Conservation (phyloP, 2,888 invertebrate genomes). For the Margaritifera margaritifera region DNA sequence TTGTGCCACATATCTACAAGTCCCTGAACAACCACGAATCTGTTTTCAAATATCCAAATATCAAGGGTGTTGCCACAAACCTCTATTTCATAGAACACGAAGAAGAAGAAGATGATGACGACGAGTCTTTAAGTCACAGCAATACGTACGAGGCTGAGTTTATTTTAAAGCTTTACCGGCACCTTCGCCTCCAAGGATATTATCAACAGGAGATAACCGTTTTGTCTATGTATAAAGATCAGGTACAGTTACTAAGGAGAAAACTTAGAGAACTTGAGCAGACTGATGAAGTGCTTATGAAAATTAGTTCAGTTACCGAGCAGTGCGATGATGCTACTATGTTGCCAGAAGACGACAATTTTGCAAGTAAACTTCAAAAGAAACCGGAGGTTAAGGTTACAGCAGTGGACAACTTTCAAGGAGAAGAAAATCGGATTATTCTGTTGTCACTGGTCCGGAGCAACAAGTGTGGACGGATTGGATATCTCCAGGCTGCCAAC, state of each 20-base stretch:
- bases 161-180: constrained; percentile 43
- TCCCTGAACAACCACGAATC: constrained; percentile 76
- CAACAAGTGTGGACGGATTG: constrained; percentile 56
- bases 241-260: constrained; percentile 43
- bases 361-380: no score
- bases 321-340: no score
- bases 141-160: constrained; percentile 17
- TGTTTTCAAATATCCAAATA: constrained; percentile 74
- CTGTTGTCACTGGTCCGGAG: constrained; percentile 69
- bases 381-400: constrained; percentile 44
- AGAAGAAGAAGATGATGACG: constrained; percentile 1
- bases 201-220: constrained; percentile 56
- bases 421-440: constrained; percentile 71
- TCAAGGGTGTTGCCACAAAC: constrained; percentile 70
- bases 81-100: constrained; percentile 78
- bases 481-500: constrained; percentile 62
- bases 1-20: constrained; percentile 81
- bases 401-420: constrained; percentile 67
- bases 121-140: constrained; percentile 12
- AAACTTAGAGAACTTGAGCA: constrained; percentile 39
- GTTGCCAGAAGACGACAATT: no score
- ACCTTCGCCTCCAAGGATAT: constrained; percentile 64
- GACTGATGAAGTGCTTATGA: constrained; percentile 74
- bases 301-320: no score
- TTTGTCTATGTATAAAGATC: constrained; percentile 64